These are phyloP conservation scores for Drosophila kambysellisi DNA, from an alignment of 2,888 invertebrate genomes.

Conservation along the genomic window DNA sequence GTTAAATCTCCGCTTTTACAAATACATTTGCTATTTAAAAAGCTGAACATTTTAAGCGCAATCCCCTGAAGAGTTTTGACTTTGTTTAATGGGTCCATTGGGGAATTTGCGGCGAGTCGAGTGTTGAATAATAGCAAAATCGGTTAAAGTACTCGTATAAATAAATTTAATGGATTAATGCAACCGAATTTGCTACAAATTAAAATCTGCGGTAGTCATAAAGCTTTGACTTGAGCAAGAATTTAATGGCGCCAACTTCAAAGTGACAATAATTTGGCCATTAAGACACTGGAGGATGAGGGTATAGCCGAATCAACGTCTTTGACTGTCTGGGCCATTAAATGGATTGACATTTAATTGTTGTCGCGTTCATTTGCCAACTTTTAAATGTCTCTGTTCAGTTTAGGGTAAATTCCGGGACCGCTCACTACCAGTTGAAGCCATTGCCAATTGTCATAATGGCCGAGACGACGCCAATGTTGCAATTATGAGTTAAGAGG, in stretches of 20 bases:
- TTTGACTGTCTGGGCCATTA: conserved; percentile 62
- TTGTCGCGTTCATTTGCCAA: conserved; percentile 67
- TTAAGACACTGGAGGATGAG: conserved; percentile 37
- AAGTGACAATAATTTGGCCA: conserved; percentile 76
- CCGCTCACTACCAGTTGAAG: conserved; percentile 35
- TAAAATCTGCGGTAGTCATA: conserved; percentile 22
- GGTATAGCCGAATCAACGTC: neutral
- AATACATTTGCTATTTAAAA: conserved; percentile 29
- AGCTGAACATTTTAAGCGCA: conserved; percentile 34
- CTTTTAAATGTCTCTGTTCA: conserved; percentile 62
- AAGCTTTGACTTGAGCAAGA: conserved; percentile 28
- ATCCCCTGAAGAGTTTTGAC: conserved; percentile 24
- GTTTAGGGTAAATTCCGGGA: neutral
- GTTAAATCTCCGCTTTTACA: neutral
- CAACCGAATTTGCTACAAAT: conserved; percentile 6
- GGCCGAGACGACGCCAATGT: conserved; percentile 69
- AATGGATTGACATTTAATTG: conserved; percentile 77
- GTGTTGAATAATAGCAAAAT: conserved; percentile 39
- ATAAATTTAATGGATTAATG: conserved; percentile 8
- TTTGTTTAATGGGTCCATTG: conserved; percentile 36
- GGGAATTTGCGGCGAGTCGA: conserved; percentile 38
- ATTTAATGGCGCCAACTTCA: conserved; percentile 76
- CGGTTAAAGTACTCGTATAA: neutral
- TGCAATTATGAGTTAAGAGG: conserved; percentile 65
- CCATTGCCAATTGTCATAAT: conserved; percentile 76